Percentiles rank a stretch among this genome's conserved stretches.
These are phyloP conservation scores for Hyalella azteca DNA, from an alignment of 2,888 invertebrate genomes.

Conservation along the genomic window DNA sequence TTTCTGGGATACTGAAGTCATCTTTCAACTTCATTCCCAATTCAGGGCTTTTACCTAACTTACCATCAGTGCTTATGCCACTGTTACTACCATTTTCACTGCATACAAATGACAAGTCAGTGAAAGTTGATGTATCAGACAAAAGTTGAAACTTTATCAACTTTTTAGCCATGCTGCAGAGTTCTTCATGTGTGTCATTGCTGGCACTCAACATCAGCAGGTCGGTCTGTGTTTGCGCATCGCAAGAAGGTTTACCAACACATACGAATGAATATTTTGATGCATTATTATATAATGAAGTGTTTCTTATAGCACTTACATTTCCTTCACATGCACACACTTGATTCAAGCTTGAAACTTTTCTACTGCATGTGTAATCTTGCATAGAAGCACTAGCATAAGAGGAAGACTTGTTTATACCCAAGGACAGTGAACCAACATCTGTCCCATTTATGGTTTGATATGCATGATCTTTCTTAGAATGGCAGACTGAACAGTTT, in stretches of 20 bases:
- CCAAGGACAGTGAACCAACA: neutral
- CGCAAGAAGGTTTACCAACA: neutral
- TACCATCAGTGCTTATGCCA: neutral
- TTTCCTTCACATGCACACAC: neutral
- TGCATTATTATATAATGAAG: too few species aligned
- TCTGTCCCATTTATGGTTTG: neutral
- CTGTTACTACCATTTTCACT: neutral
- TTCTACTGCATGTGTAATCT: neutral
- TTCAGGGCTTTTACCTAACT: neutral
- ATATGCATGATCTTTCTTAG: neutral
- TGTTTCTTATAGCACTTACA: neutral
- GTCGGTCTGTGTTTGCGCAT: neutral
- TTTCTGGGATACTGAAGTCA: neutral
- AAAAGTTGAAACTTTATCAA: constrained; percentile 3
- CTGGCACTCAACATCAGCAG: neutral
- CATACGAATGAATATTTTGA: too few species aligned
- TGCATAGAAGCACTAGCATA: neutral
- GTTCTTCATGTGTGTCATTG: neutral
- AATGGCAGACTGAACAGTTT: too few species aligned
- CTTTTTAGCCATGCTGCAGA: constrained; percentile 17
- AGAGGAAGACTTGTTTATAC: neutral
- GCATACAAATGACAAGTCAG: neutral
- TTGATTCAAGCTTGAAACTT: neutral
- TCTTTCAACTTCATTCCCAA: too few species aligned
- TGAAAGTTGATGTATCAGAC: constrained; percentile 2